These are phyloP conservation scores for Parazoanthus atlanticus DNA, from an alignment of 92 coral and sea anemone genomes.

Conservation along the genomic window DNA sequence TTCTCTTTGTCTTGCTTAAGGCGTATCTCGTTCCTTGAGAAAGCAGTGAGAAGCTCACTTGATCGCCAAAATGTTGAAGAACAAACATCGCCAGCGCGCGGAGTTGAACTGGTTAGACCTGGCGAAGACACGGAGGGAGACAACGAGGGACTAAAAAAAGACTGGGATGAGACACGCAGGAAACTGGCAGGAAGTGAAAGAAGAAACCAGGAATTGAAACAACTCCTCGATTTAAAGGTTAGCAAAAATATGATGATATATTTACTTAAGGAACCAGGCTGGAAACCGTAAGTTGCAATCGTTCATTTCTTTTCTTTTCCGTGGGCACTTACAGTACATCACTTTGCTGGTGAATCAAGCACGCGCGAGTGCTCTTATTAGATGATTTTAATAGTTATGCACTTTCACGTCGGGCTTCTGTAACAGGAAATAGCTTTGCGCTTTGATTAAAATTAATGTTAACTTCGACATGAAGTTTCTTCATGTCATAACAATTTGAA, in stretches of 20 bases:
- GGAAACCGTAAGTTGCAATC: too few relatives aligned
- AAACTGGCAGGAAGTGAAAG: constrained; percentile 57
- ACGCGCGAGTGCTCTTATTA: too few relatives aligned
- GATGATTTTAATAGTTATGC: too few relatives aligned
- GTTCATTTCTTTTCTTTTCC: not conserved
- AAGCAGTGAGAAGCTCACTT: constrained; percentile 54
- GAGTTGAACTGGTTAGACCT: constrained; percentile 6
- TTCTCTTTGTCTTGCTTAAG: constrained; percentile 28
- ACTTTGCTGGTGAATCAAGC: too few relatives aligned
- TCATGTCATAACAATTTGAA: too few relatives aligned
- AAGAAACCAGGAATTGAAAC: constrained; percentile 72
- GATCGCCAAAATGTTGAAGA: constrained; percentile 41
- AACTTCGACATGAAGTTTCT: too few relatives aligned
- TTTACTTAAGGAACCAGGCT: too few relatives aligned
- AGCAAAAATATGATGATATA: not conserved
- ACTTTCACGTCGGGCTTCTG: too few relatives aligned
- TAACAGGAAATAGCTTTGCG: too few relatives aligned
- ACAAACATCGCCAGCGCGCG: not conserved
- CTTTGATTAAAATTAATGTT: too few relatives aligned
- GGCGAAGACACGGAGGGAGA: not conserved
- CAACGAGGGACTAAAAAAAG: not conserved
- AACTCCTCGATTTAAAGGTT: constrained; percentile 86
- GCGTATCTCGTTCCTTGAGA: constrained; percentile 79
- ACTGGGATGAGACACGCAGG: constrained; percentile 43
- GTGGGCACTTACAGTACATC: not conserved